phyloP scores from a whole-genome alignment of 2,113 vertebrate genomes.

The Melanerpes formicivorus region DNA sequence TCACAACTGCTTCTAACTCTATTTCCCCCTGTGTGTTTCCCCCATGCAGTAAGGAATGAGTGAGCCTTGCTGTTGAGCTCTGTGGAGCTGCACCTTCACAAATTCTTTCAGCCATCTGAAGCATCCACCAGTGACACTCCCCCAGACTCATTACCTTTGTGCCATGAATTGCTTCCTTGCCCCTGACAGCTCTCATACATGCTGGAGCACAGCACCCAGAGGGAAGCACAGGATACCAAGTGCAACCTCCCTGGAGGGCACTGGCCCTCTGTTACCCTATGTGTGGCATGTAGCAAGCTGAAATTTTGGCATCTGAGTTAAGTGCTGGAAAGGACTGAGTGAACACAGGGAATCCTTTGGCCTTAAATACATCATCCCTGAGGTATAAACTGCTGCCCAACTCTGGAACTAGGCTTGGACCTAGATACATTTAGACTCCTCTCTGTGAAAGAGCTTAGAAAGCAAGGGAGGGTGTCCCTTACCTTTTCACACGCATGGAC shows the following conservation, averaged over 20 bases:
- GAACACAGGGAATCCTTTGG: no score
- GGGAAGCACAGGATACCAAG: neutral
- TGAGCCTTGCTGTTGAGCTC: neutral
- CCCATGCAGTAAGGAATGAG: neutral
- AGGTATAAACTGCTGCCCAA: no score
- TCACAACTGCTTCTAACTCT: neutral
- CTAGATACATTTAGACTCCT: no score
- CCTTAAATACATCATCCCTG: no score
- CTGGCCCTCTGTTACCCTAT: neutral
- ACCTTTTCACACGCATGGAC: no score
- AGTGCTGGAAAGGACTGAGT: no score
- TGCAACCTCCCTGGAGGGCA: neutral
- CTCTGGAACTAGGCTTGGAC: no score
- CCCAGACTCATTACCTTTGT: neutral
- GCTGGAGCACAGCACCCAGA: neutral
- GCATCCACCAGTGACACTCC: neutral
- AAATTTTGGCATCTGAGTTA: no score
- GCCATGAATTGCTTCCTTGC: neutral
- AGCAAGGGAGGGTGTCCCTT: no score
- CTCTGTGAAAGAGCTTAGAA: no score
- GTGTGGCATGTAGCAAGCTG: neutral
- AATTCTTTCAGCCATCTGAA: neutral
- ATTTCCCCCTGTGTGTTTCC: neutral
- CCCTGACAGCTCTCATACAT: neutral
- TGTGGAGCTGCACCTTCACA: neutral